Base-by-base conservation (phyloP, 2,888 invertebrate species). In the Panorpa germanica region DNA sequence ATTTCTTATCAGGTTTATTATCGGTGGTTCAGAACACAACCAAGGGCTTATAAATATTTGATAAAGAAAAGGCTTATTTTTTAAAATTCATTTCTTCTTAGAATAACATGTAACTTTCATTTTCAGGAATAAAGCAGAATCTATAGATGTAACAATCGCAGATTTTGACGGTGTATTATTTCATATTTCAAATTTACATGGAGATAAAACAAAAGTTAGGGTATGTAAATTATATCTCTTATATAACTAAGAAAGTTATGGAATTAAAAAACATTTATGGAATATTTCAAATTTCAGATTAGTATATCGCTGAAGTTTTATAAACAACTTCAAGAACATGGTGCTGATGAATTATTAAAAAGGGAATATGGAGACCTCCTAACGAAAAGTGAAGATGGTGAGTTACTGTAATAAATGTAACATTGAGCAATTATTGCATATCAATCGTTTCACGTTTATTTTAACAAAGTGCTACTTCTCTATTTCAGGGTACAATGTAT, bases 131-230 rank as follows among this genome's bases (percentile, higher is more conserved):
- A 95, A 95, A 66, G 78, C 83, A 40, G 95, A 96, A 56, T 81
- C 82, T 44, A 88, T 90, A 52, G 91, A 95, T 63, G 78, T 95
- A 46, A 74, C 68, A 41, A 73, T 90, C 52, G 86, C 90, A 44
- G 98, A 98, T 65, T 99, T 98, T 62, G 98, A 99, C 67, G 96
- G 98, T 45, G 96, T 91, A 38, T 61, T 96, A 42, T 98, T 91
- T 65, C 95, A 93, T 61, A 80, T 99, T 62, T 93, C 95, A 38
- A 98, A 95, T 67, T 68, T 88, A 46, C 82, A 86, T 59, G 80
- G 81, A 47, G 93, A 96, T 58, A 93, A 91, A 67, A 80, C 82
- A 48, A 95, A 93, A 77, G 75, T 98, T 62, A 75, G 83, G 67
- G 93, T 96, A 61, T 69, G 80, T 57, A 18, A 24, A 28, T 29